Conservation (phyloP, 1,140 invertebrate genomes). For the Drosophila simulans region DNA sequence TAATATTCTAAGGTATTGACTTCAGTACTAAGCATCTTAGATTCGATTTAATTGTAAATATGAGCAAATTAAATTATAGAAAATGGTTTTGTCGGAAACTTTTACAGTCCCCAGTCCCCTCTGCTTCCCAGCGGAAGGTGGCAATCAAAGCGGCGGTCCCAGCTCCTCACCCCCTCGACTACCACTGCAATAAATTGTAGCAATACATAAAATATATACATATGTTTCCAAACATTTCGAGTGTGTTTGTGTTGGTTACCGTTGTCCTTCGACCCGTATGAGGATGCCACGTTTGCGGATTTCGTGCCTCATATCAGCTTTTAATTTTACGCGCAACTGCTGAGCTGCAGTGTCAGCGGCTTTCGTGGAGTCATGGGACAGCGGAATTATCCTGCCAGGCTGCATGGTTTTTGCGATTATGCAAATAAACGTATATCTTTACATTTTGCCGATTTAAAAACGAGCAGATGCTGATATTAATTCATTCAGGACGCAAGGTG, state of each 20-base stretch:
- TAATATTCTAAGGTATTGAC: too few relatives aligned
- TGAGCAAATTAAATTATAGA: too few relatives aligned
- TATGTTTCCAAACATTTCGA: slow-evolving; percentile 27
- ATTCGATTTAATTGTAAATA: too few relatives aligned
- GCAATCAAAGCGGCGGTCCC: slow-evolving; percentile 52
- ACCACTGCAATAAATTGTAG: slow-evolving; percentile 42
- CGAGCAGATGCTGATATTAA: slow-evolving; percentile 23
- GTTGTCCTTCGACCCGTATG: slow-evolving; percentile 36
- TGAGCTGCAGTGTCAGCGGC: slow-evolving; percentile 69
- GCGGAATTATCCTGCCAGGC: slow-evolving; percentile 40
- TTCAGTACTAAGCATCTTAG: too few relatives aligned
- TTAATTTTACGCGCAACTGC: slow-evolving; percentile 71
- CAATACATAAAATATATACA: slow-evolving; percentile 48
- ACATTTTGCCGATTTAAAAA: slow-evolving; percentile 21
- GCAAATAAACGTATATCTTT: slow-evolving; percentile 49
- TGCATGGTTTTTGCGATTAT: slow-evolving; percentile 19
- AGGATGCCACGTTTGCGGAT: slow-evolving; percentile 68
- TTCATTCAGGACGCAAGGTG: slow-evolving; percentile 20
- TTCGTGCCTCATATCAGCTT: slow-evolving; percentile 77
- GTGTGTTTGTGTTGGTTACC: slow-evolving; percentile 16
- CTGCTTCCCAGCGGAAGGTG: slow-evolving; percentile 44
- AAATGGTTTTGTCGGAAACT: too few relatives aligned
- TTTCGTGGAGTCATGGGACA: slow-evolving; percentile 53
- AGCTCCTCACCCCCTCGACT: background rate
- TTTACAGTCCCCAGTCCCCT: too few relatives aligned